These are phyloP conservation scores for Pardalotus punctatus DNA, from an alignment of 2,113 vertebrate genomes.

Conservation along the genomic window DNA sequence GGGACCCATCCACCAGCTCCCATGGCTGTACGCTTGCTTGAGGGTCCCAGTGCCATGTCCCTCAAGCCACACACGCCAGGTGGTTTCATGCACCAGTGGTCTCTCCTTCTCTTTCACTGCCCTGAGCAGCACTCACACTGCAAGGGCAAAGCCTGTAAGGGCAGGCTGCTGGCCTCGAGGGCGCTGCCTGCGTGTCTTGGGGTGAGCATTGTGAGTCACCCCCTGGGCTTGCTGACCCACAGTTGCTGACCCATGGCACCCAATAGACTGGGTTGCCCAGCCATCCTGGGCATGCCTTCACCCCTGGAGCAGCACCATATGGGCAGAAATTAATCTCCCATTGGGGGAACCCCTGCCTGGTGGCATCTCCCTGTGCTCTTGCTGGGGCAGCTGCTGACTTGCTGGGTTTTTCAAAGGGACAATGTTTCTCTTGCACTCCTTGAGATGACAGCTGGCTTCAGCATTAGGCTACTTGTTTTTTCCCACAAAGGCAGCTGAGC, in stretches of 20 bases:
- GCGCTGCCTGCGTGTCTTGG: background rate
- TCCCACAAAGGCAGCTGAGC: background rate
- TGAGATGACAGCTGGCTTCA: background rate
- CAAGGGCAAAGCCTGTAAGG: background rate
- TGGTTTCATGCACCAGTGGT: background rate
- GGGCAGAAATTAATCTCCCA: background rate
- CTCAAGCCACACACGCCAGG: background rate
- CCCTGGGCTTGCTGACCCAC: background rate
- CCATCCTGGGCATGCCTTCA: rapidly evolving
- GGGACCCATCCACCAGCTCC: background rate
- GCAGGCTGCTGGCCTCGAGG: background rate
- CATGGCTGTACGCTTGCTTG: background rate
- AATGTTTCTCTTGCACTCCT: background rate
- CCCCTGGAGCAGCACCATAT: rapidly evolving
- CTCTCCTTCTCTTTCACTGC: background rate
- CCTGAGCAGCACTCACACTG: background rate
- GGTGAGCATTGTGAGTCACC: background rate
- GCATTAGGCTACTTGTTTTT: background rate
- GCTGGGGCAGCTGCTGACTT: background rate
- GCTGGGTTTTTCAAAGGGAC: background rate
- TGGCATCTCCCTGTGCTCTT: background rate
- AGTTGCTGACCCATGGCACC: rapidly evolving
- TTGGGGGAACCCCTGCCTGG: rapidly evolving
- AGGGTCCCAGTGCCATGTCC: rapidly evolving
- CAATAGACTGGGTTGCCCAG: background rate